phyloP scores from a whole-genome alignment of 1,140 invertebrate species.

The Ruditapes philippinarum region DNA sequence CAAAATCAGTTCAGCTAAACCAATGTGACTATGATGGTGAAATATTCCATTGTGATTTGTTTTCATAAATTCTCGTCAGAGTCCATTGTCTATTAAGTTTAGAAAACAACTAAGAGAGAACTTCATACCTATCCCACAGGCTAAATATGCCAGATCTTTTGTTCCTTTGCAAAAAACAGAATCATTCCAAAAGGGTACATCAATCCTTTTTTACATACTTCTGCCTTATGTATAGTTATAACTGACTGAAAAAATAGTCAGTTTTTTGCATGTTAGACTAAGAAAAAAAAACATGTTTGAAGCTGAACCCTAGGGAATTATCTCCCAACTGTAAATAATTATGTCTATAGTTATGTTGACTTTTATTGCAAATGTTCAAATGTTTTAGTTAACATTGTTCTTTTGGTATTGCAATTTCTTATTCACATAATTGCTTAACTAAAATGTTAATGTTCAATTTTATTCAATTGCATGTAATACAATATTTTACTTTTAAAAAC shows the following conservation, averaged over 20 bases:
- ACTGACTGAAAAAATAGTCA: background rate
- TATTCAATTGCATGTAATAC: too few species aligned
- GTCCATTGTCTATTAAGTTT: background rate
- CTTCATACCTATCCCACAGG: background rate
- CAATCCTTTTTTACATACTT: slow-evolving; percentile 12
- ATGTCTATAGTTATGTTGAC: too few species aligned
- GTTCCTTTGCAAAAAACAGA: background rate
- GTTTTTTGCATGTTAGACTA: background rate
- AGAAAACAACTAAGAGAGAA: background rate
- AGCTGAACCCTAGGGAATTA: too few species aligned
- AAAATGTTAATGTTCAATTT: too few species aligned
- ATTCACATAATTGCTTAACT: too few species aligned
- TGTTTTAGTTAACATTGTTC: too few species aligned
- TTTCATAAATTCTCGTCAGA: background rate
- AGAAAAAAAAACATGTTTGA: background rate
- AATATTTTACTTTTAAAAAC: too few species aligned
- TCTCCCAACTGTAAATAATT: too few species aligned
- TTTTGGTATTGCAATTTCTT: too few species aligned
- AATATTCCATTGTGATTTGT: background rate
- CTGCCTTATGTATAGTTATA: slow-evolving; percentile 14
- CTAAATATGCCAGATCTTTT: slow-evolving; percentile 21
- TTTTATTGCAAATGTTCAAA: too few species aligned
- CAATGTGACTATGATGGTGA: slow-evolving; percentile 40
- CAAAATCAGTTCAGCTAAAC: slow-evolving; percentile 8
- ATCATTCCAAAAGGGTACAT: slow-evolving; percentile 12